These are phyloP conservation scores for Acestrorhynchus altus DNA, from an alignment of 2,797 vertebrate genomes.

Conservation along the genomic window DNA sequence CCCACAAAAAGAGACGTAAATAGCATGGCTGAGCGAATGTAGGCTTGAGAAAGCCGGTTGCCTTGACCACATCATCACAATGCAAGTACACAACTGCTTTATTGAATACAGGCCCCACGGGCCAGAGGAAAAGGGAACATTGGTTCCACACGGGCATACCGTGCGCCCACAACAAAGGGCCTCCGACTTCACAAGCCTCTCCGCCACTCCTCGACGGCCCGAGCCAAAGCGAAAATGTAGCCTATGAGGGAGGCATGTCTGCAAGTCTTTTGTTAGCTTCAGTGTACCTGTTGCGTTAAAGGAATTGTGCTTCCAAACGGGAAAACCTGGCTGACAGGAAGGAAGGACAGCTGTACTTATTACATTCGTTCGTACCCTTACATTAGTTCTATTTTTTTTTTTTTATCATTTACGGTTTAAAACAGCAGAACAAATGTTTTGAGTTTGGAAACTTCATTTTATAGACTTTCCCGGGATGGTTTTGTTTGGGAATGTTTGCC, in stretches of 20 bases:
- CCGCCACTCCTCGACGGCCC: slow-evolving; percentile 59
- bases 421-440: too few relatives aligned
- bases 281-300: slow-evolving; percentile 45
- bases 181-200: slow-evolving; percentile 65
- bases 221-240: slow-evolving; percentile 69
- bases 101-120: slow-evolving; percentile 91
- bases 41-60: slow-evolving; percentile 87
- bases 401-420: background rate
- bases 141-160: slow-evolving; percentile 86
- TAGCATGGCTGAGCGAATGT: slow-evolving; percentile 86
- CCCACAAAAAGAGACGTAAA: slow-evolving; percentile 72
- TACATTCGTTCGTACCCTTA: background rate
- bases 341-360: too few relatives aligned
- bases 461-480: background rate
- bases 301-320: background rate
- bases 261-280: slow-evolving; percentile 46
- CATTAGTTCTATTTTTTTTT: background rate
- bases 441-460: background rate
- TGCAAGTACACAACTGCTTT: slow-evolving; percentile 89
- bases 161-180: slow-evolving; percentile 90
- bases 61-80: slow-evolving; percentile 93
- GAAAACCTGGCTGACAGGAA: background rate
- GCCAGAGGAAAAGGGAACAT: slow-evolving; percentile 80
- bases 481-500: slow-evolving; percentile 9
- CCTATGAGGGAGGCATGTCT: slow-evolving; percentile 62